Base-by-base conservation (phyloP, 2,113 vertebrate species). In the Pomatostomus ruficeps region DNA sequence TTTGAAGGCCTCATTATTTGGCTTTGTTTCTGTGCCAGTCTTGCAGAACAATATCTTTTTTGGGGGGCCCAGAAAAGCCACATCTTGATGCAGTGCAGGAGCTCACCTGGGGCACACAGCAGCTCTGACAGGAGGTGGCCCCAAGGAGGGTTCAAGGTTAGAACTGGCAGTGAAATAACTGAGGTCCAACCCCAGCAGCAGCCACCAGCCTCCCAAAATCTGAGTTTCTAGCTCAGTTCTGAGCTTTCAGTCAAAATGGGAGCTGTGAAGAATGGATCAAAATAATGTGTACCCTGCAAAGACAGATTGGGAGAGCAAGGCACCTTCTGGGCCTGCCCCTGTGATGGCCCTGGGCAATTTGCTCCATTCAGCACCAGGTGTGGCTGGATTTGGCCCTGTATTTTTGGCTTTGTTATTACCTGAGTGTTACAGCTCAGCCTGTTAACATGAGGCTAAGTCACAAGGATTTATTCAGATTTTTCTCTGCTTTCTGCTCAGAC, bases 311-410 rank as follows among this genome's bases (percentile, higher is more conserved):
- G 88, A 96, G 78, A 88, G 42, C 54, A 67, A 43, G 85, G 29
- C 10, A 48, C 59, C 78, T 90, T 55, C 88, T 96, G 91, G 88
- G 72, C 8, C 86, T 91, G 94, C 81, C 78, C 90, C 87, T 95
- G 70, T 71, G 59, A 88, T 89, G 84, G 83, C 28, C 2, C 43
- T 23, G 3, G 75, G 73, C 57, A 95, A 24, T 87, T 92, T 91
- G 73, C 91, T 95, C 73, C 18, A 68, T 89, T 96, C 86, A 95
- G 81, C 77, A 88, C 54, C 82, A 71, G 79, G 86, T 55, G 63
- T 5, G 45, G 90, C 82, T 96, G 91, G 91, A 88, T 91, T 88
- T 82, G 94, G 78, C 40, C 67, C 63, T 67, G 36, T 48, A 55
- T 77, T 95, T 91, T 77, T 88, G 24, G 40, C 65, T 93, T 80